Percentiles rank a stretch among this genome's conserved stretches.
Conservation (phyloP, 2,113 vertebrate genomes). For the Hippocampus mohnikei region DNA sequence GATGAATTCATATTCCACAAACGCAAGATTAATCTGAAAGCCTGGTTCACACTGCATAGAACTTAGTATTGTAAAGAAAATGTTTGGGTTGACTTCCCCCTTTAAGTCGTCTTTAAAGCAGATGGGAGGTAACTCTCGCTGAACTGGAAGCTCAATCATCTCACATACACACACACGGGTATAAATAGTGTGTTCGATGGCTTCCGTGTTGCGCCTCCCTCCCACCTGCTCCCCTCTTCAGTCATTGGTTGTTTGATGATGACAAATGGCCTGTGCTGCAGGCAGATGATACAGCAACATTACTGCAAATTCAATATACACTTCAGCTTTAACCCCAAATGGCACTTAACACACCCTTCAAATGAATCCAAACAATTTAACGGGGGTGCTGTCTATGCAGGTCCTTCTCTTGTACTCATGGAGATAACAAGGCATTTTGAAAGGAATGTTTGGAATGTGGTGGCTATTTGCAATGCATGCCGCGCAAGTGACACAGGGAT, state of each 20-base stretch:
- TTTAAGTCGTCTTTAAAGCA: constrained; percentile 14
- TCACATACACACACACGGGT: not conserved
- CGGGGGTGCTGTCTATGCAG: constrained; percentile 10
- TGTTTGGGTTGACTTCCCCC: too few species aligned
- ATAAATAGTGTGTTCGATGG: constrained; percentile 9
- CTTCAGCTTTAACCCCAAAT: constrained; percentile 42
- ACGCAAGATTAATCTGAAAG: too few species aligned
- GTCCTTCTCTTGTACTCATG: constrained; percentile 18
- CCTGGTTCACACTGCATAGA: too few species aligned
- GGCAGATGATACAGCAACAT: constrained; percentile 39
- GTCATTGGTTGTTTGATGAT: constrained; percentile 48
- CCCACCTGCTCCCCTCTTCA: constrained; percentile 1
- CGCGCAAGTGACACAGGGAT: constrained; percentile 1
- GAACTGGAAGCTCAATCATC: constrained; percentile 1
- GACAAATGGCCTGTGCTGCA: constrained; percentile 33
- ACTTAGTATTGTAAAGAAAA: too few species aligned
- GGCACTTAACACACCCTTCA: constrained; percentile 54
- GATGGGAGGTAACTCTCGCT: constrained; percentile 28
- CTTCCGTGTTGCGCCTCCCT: constrained; percentile 2
- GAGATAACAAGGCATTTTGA: constrained; percentile 52
- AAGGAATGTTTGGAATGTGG: constrained; percentile 52
- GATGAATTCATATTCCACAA: too few species aligned
- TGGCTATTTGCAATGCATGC: constrained; percentile 19
- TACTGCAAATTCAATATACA: constrained; percentile 40
- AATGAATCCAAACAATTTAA: constrained; percentile 52